Base-by-base conservation (phyloP, 1,140 invertebrate species). In the Trissolcus basalis region DNA sequence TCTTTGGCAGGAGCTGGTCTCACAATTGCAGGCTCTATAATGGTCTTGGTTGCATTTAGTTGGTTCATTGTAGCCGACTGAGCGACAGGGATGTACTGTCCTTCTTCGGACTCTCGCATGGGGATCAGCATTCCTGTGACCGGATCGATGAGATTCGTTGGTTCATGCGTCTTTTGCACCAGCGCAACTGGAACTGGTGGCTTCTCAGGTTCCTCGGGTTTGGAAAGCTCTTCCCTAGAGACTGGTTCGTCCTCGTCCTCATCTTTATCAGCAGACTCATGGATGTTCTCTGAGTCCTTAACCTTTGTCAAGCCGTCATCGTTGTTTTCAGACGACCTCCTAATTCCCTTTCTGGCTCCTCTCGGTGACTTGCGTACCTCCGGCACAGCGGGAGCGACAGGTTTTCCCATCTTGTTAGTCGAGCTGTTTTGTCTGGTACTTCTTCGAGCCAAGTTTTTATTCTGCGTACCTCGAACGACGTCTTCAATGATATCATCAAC, bases 401-500 rank as follows among this genome's bases (percentile, higher is more conserved):
- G 71, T 12, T 85, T 67, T 10, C 79, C 27, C 8, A 80, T 84
- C 59, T 50, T 77, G n/a, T 63, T 36, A 39, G 58, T 10, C 64
- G 64, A 47, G 12, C 77, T 86, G 61, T 87, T 88, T 12, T 88
- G 84, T 6, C 86, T 79, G 0, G 87, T 83, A 39, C 85, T 86
- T 49, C 85, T 68, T 13, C 86, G 80, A 1, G 85, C 85, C 4
- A 82, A 7, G 0, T 71, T 81, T 27, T 87, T 87, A 58, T 85
- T 86, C 12, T 60, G 76, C 0, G 91, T 82, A 68, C 93, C 92
- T 70, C 93, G 91, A 0, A 95, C 91, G 1, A 96, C 94, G 79
- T 96, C 95, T 63, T 97, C 96, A 71, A 96, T 96, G 0, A 93
- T 91, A 75, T 96, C 95, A 85, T 96, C 95, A 0, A 96, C 90